phyloP scores from a whole-genome alignment of 2,888 invertebrate genomes.

The Boloria euphrosyne region DNA sequence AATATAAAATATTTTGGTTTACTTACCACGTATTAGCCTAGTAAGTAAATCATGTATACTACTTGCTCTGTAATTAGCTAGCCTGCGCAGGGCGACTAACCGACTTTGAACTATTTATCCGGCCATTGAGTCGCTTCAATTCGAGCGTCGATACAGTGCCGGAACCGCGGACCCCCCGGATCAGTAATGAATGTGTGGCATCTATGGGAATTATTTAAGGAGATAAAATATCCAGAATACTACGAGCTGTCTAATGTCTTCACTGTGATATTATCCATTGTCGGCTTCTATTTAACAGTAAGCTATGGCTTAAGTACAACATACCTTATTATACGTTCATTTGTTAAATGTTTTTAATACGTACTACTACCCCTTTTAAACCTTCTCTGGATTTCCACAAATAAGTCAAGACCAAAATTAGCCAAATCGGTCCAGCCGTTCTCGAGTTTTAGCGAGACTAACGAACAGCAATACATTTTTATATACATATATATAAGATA shows the following conservation, averaged over 20 bases:
- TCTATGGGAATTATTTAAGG: slow-evolving; percentile 13
- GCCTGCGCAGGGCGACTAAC: slow-evolving; percentile 32
- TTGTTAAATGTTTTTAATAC: too few relatives aligned
- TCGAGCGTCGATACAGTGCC: slow-evolving; percentile 23
- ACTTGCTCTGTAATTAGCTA: slow-evolving; percentile 13
- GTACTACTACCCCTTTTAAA: too few relatives aligned
- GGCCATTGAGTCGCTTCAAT: slow-evolving; percentile 35
- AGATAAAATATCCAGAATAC: slow-evolving; percentile 15
- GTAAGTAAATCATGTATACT: background rate
- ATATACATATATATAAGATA: too few relatives aligned
- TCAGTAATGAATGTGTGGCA: slow-evolving; percentile 28
- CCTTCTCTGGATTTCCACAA: too few relatives aligned
- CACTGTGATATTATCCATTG: background rate
- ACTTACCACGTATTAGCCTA: too few relatives aligned
- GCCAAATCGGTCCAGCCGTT: too few relatives aligned
- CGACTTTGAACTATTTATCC: slow-evolving; percentile 39
- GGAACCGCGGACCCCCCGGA: slow-evolving; percentile 28
- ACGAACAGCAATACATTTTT: too few relatives aligned
- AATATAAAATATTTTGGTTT: too few relatives aligned
- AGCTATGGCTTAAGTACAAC: too few relatives aligned
- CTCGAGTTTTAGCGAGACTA: too few relatives aligned
- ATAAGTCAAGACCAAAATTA: too few relatives aligned
- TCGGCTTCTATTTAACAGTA: background rate
- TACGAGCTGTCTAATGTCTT: background rate
- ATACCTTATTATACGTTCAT: too few relatives aligned